Conservation (phyloP, 2,113 vertebrate genomes). For the Pseudorhombus dupliciocellatus region DNA sequence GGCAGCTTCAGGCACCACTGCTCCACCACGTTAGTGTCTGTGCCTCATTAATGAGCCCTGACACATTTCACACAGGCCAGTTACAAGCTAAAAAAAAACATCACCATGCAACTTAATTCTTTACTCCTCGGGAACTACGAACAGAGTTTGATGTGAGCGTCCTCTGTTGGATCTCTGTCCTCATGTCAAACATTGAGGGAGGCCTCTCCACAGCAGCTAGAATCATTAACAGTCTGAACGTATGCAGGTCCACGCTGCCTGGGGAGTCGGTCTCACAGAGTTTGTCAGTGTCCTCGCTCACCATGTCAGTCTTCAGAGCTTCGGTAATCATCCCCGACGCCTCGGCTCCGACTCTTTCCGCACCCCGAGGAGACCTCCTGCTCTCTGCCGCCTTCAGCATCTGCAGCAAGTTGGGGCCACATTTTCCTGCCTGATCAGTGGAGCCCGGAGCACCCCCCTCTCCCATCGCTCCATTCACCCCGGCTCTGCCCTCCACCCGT, state of each 20-base stretch:
- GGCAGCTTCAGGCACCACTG: too few species aligned
- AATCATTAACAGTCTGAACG: slow-evolving; percentile 60
- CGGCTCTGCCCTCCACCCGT: not conserved
- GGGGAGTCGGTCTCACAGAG: not conserved
- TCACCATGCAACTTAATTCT: too few species aligned
- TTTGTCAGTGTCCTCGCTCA: slow-evolving; percentile 51
- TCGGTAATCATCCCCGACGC: slow-evolving; percentile 32
- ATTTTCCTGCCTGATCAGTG: slow-evolving; percentile 17
- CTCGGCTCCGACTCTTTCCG: slow-evolving; percentile 24
- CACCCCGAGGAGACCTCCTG: slow-evolving; percentile 22
- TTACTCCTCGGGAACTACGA: too few species aligned
- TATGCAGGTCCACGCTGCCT: slow-evolving; percentile 46
- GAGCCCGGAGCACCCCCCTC: not conserved
- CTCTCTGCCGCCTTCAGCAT: slow-evolving; percentile 74
- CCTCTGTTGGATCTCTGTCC: slow-evolving; percentile 4
- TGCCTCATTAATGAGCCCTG: too few species aligned
- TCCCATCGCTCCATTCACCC: slow-evolving; percentile 1
- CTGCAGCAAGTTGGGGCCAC: slow-evolving; percentile 57
- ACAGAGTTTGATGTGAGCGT: not conserved
- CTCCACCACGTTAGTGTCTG: too few species aligned
- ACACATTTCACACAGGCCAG: too few species aligned
- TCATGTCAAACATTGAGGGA: slow-evolving; percentile 57
- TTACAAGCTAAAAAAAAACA: too few species aligned
- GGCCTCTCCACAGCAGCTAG: not conserved
- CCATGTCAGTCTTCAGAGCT: slow-evolving; percentile 64